phyloP scores from a whole-genome alignment of 2,797 vertebrate genomes.

The Onychomys leucogaster region DNA sequence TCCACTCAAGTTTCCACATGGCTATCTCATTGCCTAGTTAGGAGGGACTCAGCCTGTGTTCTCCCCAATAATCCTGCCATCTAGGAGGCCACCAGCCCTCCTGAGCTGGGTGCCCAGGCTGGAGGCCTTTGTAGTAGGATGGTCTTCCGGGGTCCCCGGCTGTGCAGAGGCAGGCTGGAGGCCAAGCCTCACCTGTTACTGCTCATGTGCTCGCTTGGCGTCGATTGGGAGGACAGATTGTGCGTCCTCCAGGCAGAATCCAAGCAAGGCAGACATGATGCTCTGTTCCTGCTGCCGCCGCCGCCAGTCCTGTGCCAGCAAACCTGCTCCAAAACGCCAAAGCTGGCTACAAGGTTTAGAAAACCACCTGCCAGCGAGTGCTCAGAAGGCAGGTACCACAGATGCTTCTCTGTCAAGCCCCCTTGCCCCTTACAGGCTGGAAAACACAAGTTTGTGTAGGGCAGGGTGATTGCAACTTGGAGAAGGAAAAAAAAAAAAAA shows the following conservation, averaged over 20 bases:
- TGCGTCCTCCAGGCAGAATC: constrained; percentile 71
- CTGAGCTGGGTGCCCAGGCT: not conserved
- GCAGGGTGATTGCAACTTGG: not conserved
- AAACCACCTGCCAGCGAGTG: constrained; percentile 53
- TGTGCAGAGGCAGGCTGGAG: not conserved
- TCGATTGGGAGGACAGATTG: constrained; percentile 61
- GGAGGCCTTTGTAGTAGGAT: not conserved
- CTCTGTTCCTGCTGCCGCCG: constrained; percentile 61
- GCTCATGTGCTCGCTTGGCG: not conserved
- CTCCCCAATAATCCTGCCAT: not conserved
- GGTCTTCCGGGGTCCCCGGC: not conserved
- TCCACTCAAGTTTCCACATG: constrained; percentile 22
- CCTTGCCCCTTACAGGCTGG: not conserved
- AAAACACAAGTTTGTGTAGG: not conserved
- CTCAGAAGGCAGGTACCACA: not conserved
- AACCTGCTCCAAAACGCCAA: constrained; percentile 63
- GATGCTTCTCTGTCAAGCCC: not conserved
- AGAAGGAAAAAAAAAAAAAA: not conserved
- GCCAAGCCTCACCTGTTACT: not conserved
- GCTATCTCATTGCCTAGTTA: constrained; percentile 38
- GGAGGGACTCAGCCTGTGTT: not conserved
- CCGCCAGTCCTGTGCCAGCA: constrained; percentile 60
- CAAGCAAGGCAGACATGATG: constrained; percentile 72
- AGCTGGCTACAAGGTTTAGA: constrained; percentile 37
- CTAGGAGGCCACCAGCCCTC: not conserved